Base-by-base conservation (phyloP, 2,113 vertebrate species). In the Diphyllodes magnificus region DNA sequence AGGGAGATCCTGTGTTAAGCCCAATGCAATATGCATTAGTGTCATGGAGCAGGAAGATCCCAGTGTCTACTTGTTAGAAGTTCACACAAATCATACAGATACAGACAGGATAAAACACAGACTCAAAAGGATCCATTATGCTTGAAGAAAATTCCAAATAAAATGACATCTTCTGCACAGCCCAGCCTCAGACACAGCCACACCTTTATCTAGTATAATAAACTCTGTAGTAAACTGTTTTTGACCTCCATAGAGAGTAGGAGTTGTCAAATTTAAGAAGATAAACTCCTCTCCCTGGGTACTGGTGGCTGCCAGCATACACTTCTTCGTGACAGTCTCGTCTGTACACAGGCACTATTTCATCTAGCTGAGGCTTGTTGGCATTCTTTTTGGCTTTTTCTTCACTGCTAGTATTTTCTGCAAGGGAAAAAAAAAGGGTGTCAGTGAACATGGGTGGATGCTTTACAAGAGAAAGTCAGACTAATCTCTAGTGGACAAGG, bases 201-300 rank as follows among this genome's bases (percentile, higher is more conserved):
- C 77, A 78, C 63, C 95, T 98, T 98, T 99, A 99, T 99, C 99
- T 99, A 98, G 99, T 99, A 96, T 99, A 99, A 97, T 99, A 99
- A 96, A 99, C 99, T 99, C 99, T 99, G 99, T 99, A 99, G 98
- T 99, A 99, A 96, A 99, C 99, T 68, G 99, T 99, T 98, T 99
- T 99, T 94, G 99, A 99, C 97, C 99, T 98, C 99, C 99, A 99
- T 96, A 99, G 98, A 50, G 99, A 99, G 95, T 99, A 99, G 92
- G 99, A 99, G 98, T 99, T 99, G 98, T 99, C 99, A 54, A 99
- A 99, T 97, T 99, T 99, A 88, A 99, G 99, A 96, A 99, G 98
- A 97, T 99, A 99, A 93, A 99, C 99, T 40, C 99, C 99, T 64
- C 98, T 98, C 92, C 99, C 99, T 27, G 99, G 99, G 95, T 99